Evolutionary conservation across 2,113 vertebrate genomes (phyloP).

Genomic region (Paradisaea rubra): DNA sequence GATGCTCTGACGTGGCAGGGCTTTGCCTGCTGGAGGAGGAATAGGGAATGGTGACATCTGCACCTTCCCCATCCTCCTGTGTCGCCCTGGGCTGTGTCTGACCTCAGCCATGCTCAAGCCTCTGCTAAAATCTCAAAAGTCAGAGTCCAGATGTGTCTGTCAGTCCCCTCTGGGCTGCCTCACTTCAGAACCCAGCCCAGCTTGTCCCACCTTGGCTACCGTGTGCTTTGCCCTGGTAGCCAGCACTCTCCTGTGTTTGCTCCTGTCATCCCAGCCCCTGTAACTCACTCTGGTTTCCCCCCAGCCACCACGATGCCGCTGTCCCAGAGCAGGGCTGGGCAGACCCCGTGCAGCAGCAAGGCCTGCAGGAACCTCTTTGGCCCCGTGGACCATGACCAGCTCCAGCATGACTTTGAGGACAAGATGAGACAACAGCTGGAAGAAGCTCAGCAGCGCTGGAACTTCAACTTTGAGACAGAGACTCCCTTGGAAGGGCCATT

Average conservation of each 20-base stretch:
- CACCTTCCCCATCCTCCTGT: background rate
- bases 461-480: constrained; percentile 83
- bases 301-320: constrained; percentile 70
- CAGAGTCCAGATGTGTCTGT: background rate
- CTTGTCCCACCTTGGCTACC: background rate
- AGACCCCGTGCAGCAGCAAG: constrained; percentile 50
- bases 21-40: background rate
- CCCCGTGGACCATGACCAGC: constrained; percentile 78
- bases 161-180: background rate
- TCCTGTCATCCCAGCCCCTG: rapidly evolving
- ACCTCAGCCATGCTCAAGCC: background rate
- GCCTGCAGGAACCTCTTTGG: constrained; percentile 84
- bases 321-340: constrained; percentile 24
- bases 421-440: constrained; percentile 71
- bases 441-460: constrained; percentile 81
- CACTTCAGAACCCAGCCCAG: background rate
- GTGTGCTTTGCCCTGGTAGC: background rate
- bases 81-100: rapidly evolving
- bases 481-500: constrained; percentile 80
- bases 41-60: rapidly evolving
- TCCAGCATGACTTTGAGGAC: constrained; percentile 69
- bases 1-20: background rate
- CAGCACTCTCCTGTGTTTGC: background rate
- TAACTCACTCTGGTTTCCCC: background rate
- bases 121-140: background rate